Base-by-base conservation (phyloP, 37 sponge, comb jelly and placozoan genomes). In the Mnemiopsis leidyi region DNA sequence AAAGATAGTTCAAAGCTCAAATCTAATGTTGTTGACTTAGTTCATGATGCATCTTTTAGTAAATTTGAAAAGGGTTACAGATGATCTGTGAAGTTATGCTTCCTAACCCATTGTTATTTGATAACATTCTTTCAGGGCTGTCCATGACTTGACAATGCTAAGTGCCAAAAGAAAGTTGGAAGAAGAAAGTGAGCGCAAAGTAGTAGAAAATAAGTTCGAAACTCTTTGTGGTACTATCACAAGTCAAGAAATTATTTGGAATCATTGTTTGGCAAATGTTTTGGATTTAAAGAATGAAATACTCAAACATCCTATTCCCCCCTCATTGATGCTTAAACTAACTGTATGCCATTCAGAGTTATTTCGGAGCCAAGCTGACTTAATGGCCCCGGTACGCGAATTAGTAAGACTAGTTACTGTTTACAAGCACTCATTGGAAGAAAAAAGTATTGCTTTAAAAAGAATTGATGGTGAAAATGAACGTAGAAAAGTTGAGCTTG, bases 381-480 rank as follows among this genome's bases (percentile, higher is more conserved):
- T 85, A 33, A 85, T 85, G 32, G 90, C 90, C 23, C 90, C 90
- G 23, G 90, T 85, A 23, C 40, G 36, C n/a, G 90, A 85, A 29
- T 37, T 85, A 3, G 90, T 85, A 0, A 85, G 90, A 25, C 90
- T 85, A 36, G 90, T 85, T 29, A 85, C 24, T 38, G 90, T 85
- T 23, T 40, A 85, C 39, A 85, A 85, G 35, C 90, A 85, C 5
- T 85, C 90, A n/a, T 37, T 85, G 0, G 90, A 85, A 40, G 90
- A 85, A 0, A 85, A 85, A 39, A 85, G 90, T 39, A 85, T 85
- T 40, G 90, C 90, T 18, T 25, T 85, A 2, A 85, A 85, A 39
- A 28, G 90, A 2, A 85, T 85, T 40, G 90, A 85, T 40, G 90
- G 36, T 9, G 90, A 85, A 85, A 85, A 85, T 40, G 61, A 85